Conservation (phyloP, 2,797 vertebrate species). For the Platalea minor region DNA sequence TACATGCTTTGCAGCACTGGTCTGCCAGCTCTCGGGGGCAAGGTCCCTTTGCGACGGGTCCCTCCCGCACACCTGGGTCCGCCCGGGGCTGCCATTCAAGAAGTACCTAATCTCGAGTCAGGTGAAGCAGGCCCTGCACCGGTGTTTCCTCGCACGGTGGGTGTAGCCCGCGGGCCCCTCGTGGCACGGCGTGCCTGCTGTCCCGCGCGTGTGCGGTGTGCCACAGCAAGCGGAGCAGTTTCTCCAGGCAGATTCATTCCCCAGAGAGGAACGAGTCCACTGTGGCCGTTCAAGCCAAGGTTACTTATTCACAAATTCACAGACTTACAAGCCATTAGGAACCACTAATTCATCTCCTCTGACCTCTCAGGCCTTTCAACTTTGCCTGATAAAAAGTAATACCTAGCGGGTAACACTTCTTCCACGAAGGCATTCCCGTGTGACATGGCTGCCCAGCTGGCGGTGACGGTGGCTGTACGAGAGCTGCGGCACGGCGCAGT, state of each 20-base stretch:
- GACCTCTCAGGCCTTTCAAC: background rate
- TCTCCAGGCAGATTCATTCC: background rate
- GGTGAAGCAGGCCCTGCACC: background rate
- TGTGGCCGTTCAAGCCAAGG: background rate
- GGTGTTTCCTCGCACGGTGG: background rate
- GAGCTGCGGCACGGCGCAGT: fast-evolving
- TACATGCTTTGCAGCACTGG: background rate
- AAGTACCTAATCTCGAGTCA: background rate
- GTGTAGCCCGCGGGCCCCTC: background rate
- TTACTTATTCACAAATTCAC: background rate
- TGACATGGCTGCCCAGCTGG: background rate
- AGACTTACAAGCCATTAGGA: background rate
- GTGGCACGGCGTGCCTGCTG: fast-evolving
- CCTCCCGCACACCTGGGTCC: no score
- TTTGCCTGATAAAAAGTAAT: background rate
- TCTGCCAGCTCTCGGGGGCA: background rate
- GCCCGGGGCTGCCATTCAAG: background rate
- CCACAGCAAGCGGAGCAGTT: background rate
- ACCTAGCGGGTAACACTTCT: background rate
- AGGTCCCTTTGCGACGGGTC: background rate
- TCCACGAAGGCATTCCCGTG: background rate
- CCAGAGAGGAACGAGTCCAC: background rate
- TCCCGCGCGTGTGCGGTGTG: fast-evolving
- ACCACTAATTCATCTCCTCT: background rate
- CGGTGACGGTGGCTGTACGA: background rate